Evolutionary conservation across 2,797 vertebrate genomes (phyloP), one percentile per base, ranked within the genome.

Genomic region (Megalops cyprinoides): DNA sequence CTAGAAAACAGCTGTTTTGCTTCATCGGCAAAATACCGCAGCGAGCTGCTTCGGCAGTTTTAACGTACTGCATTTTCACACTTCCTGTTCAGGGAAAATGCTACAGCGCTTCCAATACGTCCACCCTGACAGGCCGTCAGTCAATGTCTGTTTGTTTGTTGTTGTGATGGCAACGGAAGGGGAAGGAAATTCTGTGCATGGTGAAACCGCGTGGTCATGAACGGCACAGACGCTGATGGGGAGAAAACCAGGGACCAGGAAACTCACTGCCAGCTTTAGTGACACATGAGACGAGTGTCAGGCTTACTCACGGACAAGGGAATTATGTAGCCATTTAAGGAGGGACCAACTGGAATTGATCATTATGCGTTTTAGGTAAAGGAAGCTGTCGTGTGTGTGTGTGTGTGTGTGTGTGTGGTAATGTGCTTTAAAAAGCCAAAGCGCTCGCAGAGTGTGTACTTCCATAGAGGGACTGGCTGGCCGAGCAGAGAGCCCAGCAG

Each of bases 1-100:
- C 31, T 65, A 65, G 60, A 65, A 37, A 65, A 65, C 58, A 62
- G 58, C 60, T 65, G 60, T 37, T 65, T 37, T 65, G n/a, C 58
- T 62, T 34, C 34, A 34, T 62, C 25, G 58, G 14, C 60, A 65
- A 31, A 62, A 62, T n/a, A 25, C 23, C 31, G 28, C 58, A 28
- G 25, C 25, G 25, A 25, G 56, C 20, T 58, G 56, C 14, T 15
- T 53, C n/a, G n/a, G 51, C 12, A 15, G 2, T 15, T 53, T 62
- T 58, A 58, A 1, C 31, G 34, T 28, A 37, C 31, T 34, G 10
- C 23, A 37, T 15, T 4, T 34, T 15, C 60, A 62, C 58, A 62
- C 25, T 3, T 31, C 58, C 58, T 34, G 10, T 65, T 34, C 37
- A 2, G 15, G 15, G 7, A 31, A 62, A 62, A 62, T 9, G 58